Conservation (phyloP, 2,113 vertebrate genomes). For the Planiliza haematocheilus region DNA sequence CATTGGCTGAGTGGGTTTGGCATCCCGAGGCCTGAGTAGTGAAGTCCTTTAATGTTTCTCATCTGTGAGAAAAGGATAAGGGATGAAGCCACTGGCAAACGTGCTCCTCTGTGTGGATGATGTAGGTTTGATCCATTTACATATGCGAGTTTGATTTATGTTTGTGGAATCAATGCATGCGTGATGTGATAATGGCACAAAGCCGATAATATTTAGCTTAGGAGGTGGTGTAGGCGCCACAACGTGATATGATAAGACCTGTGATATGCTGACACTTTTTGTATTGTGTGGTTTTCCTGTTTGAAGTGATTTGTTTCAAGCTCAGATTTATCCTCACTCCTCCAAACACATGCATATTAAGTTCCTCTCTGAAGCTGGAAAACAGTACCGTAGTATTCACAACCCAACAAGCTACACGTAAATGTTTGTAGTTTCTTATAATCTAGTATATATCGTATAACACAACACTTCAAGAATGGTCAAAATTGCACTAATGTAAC, state of each 20-base stretch:
- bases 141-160: slow-evolving; percentile 10
- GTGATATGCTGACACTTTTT: neutral
- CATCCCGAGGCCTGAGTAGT: neutral
- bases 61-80: slow-evolving; percentile 50
- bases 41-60: slow-evolving; percentile 42
- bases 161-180: neutral
- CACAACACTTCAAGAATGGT: too few relatives aligned
- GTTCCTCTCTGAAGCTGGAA: neutral
- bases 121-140: neutral
- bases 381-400: neutral
- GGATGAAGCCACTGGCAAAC: slow-evolving; percentile 29
- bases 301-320: neutral
- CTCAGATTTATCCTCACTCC: neutral
- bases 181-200: slow-evolving; percentile 32
- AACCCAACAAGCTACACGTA: neutral
- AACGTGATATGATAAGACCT: slow-evolving; percentile 1
- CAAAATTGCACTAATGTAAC: too few relatives aligned
- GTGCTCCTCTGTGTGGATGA: neutral
- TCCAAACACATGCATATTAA: neutral
- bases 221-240: neutral
- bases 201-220: slow-evolving; percentile 13
- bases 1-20: slow-evolving; percentile 1
- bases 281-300: neutral
- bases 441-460: too few relatives aligned
- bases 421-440: neutral